Conservation (phyloP, 2,888 invertebrate genomes). For the Drosophila mimica region DNA sequence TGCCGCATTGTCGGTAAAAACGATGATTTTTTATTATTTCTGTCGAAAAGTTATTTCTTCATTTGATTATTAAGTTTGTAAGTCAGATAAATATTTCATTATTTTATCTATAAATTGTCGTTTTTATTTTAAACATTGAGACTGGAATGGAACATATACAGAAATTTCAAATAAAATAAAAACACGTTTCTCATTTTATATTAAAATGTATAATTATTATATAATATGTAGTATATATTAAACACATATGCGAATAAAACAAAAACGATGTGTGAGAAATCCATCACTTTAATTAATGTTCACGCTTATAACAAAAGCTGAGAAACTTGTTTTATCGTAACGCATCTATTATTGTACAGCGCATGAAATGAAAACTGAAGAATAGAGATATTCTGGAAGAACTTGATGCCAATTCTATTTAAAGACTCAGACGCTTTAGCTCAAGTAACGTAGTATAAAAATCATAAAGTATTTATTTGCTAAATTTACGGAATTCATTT, state of each 20-base stretch:
- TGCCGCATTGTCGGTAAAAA: conserved; percentile 77
- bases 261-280: conserved; percentile 45
- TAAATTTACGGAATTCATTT: conserved; percentile 70
- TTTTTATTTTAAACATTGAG: conserved; percentile 64
- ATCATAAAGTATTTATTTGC: conserved; percentile 58
- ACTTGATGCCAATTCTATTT: conserved; percentile 38
- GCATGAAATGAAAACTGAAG: conserved; percentile 20
- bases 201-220: conserved; percentile 62
- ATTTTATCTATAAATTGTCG: conserved; percentile 23
- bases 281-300: conserved; percentile 54
- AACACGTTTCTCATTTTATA: conserved; percentile 55
- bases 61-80: not conserved
- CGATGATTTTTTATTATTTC: conserved; percentile 20
- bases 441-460: conserved; percentile 43
- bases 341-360: conserved; percentile 29
- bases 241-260: conserved; percentile 51
- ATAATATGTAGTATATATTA: conserved; percentile 71
- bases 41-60: not conserved
- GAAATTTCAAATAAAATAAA: conserved; percentile 22
- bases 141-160: conserved; percentile 69
- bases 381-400: conserved; percentile 29
- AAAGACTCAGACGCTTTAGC: conserved; percentile 39
- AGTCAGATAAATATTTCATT: conserved; percentile 23
- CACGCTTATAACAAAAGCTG: conserved; percentile 59
- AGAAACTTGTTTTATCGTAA: conserved; percentile 37